phyloP scores from a whole-genome alignment of 2,888 invertebrate species.

The Catotricha subobsoleta region DNA sequence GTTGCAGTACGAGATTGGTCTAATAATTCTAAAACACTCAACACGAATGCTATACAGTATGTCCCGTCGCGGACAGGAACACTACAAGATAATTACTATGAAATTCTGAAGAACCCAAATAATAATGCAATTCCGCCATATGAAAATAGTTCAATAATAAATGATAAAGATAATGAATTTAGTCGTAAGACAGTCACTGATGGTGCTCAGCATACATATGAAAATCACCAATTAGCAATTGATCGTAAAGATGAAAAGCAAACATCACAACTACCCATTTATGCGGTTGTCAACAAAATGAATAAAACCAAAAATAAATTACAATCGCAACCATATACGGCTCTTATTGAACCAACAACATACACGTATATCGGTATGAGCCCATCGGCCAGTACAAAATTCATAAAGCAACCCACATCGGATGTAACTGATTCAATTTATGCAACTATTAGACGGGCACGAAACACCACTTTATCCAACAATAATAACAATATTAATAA shows the following conservation, averaged over 20 bases:
- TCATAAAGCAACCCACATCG: too few relatives aligned
- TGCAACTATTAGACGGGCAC: conserved; percentile 1
- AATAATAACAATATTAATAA: conserved; percentile 4
- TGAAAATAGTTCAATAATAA: conserved; percentile 23
- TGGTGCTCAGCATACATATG: not conserved
- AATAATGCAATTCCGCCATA: conserved; percentile 13
- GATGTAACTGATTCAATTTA: conserved; percentile 2
- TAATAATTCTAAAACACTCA: conserved; percentile 19
- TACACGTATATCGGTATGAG: conserved; percentile 6
- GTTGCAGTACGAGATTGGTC: conserved; percentile 48
- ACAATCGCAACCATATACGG: conserved; percentile 14
- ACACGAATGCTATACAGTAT: not conserved
- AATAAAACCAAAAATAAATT: conserved; percentile 29
- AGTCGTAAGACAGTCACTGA: conserved; percentile 6
- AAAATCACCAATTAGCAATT: not conserved
- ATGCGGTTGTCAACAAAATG: conserved; percentile 30
- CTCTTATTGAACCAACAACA: conserved; percentile 4
- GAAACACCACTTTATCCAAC: not conserved
- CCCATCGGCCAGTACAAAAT: not conserved
- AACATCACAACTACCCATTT: conserved; percentile 26
- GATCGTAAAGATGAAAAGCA: conserved; percentile 8
- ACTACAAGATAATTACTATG: conserved; percentile 7
- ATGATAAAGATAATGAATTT: conserved; percentile 12
- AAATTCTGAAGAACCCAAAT: conserved; percentile 7
- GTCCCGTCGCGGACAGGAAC: not conserved